Evolutionary conservation across 2,797 vertebrate genomes (phyloP), one percentile per base, ranked within the genome.

Genomic region (Coilia nasus): DNA sequence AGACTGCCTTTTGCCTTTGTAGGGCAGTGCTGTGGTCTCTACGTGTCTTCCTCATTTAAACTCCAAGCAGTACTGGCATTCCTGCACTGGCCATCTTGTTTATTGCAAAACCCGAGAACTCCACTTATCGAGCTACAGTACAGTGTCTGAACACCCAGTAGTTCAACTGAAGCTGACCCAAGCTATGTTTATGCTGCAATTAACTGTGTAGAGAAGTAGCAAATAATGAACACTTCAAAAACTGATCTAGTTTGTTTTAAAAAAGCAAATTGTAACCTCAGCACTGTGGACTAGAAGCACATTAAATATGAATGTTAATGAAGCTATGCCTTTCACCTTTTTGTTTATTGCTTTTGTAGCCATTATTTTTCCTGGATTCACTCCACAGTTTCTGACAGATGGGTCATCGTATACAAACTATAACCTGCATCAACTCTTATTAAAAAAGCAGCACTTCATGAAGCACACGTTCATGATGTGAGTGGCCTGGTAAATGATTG

Each of bases 141-240:
- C 46, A 4, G 46, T 4, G 10, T 54, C 50, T 71, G 4, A 31
- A 71, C 25, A 31, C 67, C 67, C 67, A 5, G 6, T 31, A 3
- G 28, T 71, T 71, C 28, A 71, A 3, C 67, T 71, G n/a, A 35
- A 71, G 67, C 25, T 35, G 28, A 71, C 31, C 28, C 25, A 35
- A 71, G 67, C 67, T 35, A 19, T 71, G 67, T 19, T 15, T 35
- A 28, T 31, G 67, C 50, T 54, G 50, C 9, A 54, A 54, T 54
- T 2, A 54, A 54, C 5, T 35, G 67, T 19, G 12, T 71, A 15
- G 17, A 71, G 15, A 31, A 15, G 11, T 35, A 71, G 67, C 28
- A 71, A 71, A 71, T 28, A 71, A 35, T 71, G 28, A 35, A 71
- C 28, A 71, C 25, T 71, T 71, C 64, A 71, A 12, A 64, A 71